Evolutionary conservation across 2,113 vertebrate species (phyloP).

Genomic region (Caranx ignobilis): DNA sequence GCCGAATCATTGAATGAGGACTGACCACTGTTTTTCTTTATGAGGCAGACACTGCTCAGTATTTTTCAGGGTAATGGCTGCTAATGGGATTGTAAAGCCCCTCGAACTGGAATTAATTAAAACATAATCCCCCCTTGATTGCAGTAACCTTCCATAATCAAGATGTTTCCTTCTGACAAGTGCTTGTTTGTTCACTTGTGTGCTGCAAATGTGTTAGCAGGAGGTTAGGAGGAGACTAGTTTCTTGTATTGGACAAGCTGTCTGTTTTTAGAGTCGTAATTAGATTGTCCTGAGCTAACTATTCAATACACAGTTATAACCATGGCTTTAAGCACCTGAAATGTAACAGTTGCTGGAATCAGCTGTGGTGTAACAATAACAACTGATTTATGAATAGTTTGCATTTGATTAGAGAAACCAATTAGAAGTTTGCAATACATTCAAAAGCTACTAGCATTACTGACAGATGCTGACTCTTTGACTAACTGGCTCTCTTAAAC

Average conservation of each 20-base stretch:
- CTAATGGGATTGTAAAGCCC: slow-evolving; percentile 38
- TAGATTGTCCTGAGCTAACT: slow-evolving; percentile 30
- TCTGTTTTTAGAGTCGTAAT: slow-evolving; percentile 36
- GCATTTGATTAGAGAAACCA: not conserved
- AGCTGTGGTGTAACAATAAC: not conserved
- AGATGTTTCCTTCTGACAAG: slow-evolving; percentile 49
- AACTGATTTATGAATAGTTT: slow-evolving; percentile 6
- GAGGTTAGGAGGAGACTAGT: slow-evolving; percentile 12
- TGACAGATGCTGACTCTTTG: not conserved
- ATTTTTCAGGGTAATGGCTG: slow-evolving; percentile 64
- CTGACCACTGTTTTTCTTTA: slow-evolving; percentile 10
- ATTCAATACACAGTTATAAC: slow-evolving; percentile 19
- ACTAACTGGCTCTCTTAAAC: not conserved
- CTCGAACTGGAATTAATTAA: slow-evolving; percentile 58
- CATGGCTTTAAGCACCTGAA: not conserved
- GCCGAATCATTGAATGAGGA: slow-evolving; percentile 34
- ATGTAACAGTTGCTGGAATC: not conserved
- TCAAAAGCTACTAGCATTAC: not conserved
- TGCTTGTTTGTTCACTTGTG: slow-evolving; percentile 57
- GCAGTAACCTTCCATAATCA: slow-evolving; percentile 54
- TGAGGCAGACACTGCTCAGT: slow-evolving; percentile 20
- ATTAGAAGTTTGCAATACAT: not conserved
- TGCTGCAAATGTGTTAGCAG: slow-evolving; percentile 47
- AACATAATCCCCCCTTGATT: slow-evolving; percentile 63
- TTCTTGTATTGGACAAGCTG: slow-evolving; percentile 45